Evolutionary conservation across 2,888 invertebrate species (phyloP).

Genomic region (Ecdyonurus torrentis): DNA sequence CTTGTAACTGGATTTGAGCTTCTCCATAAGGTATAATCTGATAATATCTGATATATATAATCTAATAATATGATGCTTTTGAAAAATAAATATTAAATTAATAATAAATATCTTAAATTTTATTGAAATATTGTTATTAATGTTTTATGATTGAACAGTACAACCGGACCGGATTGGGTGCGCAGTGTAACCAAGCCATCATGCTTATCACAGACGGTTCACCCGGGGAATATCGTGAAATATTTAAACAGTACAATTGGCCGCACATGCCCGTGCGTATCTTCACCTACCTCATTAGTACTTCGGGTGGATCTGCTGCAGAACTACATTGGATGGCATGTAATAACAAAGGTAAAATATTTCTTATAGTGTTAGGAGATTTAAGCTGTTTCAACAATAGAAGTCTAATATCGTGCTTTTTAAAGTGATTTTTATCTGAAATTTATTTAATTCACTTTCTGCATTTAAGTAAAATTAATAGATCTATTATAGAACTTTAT

Average conservation of each 20-base stretch:
- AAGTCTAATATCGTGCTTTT: too few species aligned
- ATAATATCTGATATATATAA: not conserved
- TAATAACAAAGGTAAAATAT: constrained; percentile 70
- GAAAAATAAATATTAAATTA: too few species aligned
- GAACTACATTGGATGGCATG: constrained; percentile 93
- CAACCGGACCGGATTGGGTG: constrained; percentile 67
- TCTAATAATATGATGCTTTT: not conserved
- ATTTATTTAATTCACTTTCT: too few species aligned
- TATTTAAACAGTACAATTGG: constrained; percentile 72
- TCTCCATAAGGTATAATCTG: constrained; percentile 51
- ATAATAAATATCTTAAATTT: too few species aligned
- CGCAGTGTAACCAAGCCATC: constrained; percentile 95
- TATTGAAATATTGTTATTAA: constrained; percentile 13
- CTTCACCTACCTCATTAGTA: constrained; percentile 90
- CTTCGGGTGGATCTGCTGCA: constrained; percentile 71
- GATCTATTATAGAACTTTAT: too few species aligned
- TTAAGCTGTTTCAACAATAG: too few species aligned
- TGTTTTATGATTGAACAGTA: constrained; percentile 49
- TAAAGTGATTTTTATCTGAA: too few species aligned
- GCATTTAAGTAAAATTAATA: too few species aligned
- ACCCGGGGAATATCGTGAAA: constrained; percentile 45
- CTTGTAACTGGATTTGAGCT: constrained; percentile 86
- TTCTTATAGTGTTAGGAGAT: too few species aligned
- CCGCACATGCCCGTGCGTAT: constrained; percentile 88
- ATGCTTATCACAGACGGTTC: constrained; percentile 94